Base-by-base conservation (phyloP, 2,113 vertebrate genomes). In the Saimiri boliviensis region DNA sequence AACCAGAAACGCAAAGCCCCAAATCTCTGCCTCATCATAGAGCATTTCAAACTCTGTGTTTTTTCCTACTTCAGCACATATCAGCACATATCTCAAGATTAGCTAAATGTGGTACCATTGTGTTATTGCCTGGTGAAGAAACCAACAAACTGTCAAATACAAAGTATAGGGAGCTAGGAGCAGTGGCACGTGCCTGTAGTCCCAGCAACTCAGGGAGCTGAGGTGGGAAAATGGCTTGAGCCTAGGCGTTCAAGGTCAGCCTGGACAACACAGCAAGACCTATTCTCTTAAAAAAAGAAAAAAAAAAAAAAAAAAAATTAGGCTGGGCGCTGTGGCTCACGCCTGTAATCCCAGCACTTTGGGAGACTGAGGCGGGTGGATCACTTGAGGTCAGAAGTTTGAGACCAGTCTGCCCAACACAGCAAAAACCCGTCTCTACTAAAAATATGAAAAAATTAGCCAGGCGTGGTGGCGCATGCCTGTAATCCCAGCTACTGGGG, bases 1-100 rank as follows among this genome's bases (percentile, higher is more conserved):
- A 93, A 84, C 68, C 40, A 93, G 86, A 97, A 97, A 96, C 16
- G 8, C 19, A 86, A 96, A 84, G 60, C 60, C 40, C 74, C 52
- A 32, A 32, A 60, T 93, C 58, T 80, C 37, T 68, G 82, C 45
- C 80, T 93, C 89, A 93, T 86, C 92, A 82, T 68, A 94, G 71
- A 86, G 25, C 77, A 32, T 86, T 79, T 86, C 85, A 89, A 73
- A 82, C 21, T 82, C 71, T 3, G n/a, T 7, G 17, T 27, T 95
- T 89, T 95, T 83, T 40, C 73, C 74, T 58, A 25, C 90, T 92
- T 83, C 52, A 71, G 63, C 74, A 83, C 17, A 81, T 89, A 87
- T 32, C 76, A 71, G 63, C 74, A 83, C 21, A 81, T 91, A 87
- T n/a, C 76, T 89, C 63, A 45, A 3, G 37, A 89, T 93, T 12